A percentile compares a stretch with the other conserved stretches of the same genome.
phyloP scores from a whole-genome alignment of 2,888 invertebrate species.

The Salpingus planirostris region DNA sequence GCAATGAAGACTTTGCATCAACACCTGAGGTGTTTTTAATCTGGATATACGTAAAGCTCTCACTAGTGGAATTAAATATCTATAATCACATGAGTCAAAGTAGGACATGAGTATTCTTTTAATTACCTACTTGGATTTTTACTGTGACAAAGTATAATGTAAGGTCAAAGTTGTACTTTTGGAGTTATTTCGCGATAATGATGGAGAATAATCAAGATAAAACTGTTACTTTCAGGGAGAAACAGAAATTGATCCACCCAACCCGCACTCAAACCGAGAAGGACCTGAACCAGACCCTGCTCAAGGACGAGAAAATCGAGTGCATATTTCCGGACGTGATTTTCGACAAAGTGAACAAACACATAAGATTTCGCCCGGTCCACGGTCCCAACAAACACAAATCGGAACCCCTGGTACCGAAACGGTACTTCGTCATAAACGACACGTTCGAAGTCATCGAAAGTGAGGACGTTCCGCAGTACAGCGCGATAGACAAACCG shows the following conservation, averaged over 20 bases:
- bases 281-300: constrained; percentile 45
- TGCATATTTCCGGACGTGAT: constrained; percentile 61
- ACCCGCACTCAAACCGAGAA: constrained; percentile 40
- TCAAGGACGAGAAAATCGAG: constrained; percentile 50
- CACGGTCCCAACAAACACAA: constrained; percentile 38
- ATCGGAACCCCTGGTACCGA: constrained; percentile 51
- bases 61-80: too few relatives aligned
- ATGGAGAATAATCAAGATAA: constrained; percentile 1
- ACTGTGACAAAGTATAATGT: neutral
- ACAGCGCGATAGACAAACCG: constrained; percentile 50
- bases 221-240: constrained; percentile 44
- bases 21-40: too few relatives aligned
- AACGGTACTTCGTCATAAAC: constrained; percentile 59
- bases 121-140: neutral
- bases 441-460: constrained; percentile 66
- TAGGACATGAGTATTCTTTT: too few relatives aligned
- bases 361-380: constrained; percentile 47
- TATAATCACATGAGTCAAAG: too few relatives aligned
- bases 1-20: too few relatives aligned
- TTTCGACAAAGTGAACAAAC: constrained; percentile 56
- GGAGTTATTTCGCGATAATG: neutral
- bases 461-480: constrained; percentile 51
- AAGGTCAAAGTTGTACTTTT: neutral
- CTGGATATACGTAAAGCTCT: too few relatives aligned
- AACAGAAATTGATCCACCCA: constrained; percentile 40